Conservation (phyloP, 92 coral and sea anemone genomes). For the Metridium senile region DNA sequence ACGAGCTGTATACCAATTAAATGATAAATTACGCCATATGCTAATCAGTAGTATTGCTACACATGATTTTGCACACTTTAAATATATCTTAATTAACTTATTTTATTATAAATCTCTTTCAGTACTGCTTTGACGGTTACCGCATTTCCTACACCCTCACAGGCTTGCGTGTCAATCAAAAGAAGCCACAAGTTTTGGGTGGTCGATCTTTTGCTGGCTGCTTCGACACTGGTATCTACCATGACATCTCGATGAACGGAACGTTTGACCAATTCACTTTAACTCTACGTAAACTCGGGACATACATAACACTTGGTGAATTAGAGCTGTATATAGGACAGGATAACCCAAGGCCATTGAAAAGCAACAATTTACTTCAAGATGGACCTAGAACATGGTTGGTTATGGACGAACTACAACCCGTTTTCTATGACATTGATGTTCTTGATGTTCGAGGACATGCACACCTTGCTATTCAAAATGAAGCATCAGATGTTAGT, state of each 20-base stretch:
- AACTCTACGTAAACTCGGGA: conserved; percentile 62
- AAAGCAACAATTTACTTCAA: conserved; percentile 32
- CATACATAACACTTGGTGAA: conserved; percentile 65
- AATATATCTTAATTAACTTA: too few species aligned
- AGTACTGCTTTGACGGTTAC: conserved; percentile 69
- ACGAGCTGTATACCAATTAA: too few species aligned
- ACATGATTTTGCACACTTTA: too few species aligned
- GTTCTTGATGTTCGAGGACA: conserved; percentile 57
- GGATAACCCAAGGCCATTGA: conserved; percentile 46
- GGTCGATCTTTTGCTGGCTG: conserved; percentile 74
- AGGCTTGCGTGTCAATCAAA: conserved; percentile 18
- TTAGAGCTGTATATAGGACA: conserved; percentile 72
- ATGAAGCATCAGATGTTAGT: conserved; percentile 18
- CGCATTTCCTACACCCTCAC: conserved; percentile 64
- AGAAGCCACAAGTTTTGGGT: conserved; percentile 22
- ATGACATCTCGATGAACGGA: conserved; percentile 61
- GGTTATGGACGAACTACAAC: conserved; percentile 24
- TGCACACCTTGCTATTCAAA: conserved; percentile 53
- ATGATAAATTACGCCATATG: too few species aligned
- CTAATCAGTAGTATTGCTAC: too few species aligned
- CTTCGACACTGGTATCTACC: conserved; percentile 77
- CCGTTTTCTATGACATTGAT: conserved; percentile 34
- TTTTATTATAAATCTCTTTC: not conserved
- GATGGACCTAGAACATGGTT: conserved; percentile 71
- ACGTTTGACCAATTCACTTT: conserved; percentile 54